These are phyloP conservation scores for Synanthedon andrenaeformis DNA, from an alignment of 2,888 invertebrate genomes.

Conservation along the genomic window DNA sequence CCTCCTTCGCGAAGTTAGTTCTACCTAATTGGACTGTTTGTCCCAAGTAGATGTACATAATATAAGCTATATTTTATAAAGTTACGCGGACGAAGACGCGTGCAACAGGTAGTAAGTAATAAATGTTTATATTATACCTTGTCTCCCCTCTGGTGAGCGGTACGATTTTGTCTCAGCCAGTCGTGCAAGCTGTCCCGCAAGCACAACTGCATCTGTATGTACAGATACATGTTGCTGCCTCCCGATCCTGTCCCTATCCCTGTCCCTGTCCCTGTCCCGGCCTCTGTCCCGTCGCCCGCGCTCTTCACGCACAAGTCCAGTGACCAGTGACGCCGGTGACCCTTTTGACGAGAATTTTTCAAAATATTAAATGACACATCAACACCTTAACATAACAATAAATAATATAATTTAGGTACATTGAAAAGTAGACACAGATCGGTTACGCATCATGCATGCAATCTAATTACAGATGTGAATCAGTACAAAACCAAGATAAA, in stretches of 20 bases:
- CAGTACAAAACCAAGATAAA: no score
- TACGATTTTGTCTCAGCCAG: conserved; percentile 79
- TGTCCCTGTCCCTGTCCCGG: conserved; percentile 4
- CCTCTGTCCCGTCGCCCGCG: conserved; percentile 4
- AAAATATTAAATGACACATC: no score
- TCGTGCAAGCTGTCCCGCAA: conserved; percentile 88
- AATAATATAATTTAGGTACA: no score
- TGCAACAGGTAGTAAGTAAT: background rate
- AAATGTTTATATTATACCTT: conserved; percentile 22
- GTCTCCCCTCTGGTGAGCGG: conserved; percentile 47
- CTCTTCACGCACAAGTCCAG: conserved; percentile 35
- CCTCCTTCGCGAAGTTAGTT: no score
- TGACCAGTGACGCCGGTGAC: conserved; percentile 63
- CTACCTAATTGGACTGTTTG: no score
- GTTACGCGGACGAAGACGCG: no score
- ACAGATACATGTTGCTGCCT: conserved; percentile 77
- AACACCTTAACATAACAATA: no score
- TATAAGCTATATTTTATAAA: no score
- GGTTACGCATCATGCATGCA: no score
- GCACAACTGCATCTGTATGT: conserved; percentile 98
- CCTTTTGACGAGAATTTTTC: conserved; percentile 26
- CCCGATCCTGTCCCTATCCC: background rate
- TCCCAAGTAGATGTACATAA: no score
- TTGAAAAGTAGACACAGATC: no score
- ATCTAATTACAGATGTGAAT: no score